Conservation (phyloP, 2,797 vertebrate genomes). For the Tamandua tetradactyla region DNA sequence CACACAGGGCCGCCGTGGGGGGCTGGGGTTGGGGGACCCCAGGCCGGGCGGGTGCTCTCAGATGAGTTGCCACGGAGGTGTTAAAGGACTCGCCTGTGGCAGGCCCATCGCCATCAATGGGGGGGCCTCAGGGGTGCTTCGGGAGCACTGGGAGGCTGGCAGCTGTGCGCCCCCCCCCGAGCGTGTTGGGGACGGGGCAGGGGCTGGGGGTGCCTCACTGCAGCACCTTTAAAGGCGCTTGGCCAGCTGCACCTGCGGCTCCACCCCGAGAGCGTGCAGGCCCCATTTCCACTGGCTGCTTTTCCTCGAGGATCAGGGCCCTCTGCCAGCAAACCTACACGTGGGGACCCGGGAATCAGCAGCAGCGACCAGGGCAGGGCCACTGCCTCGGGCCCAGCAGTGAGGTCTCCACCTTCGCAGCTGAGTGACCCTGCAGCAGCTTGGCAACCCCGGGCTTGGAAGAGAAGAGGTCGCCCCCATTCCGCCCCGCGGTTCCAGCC, state of each 20-base stretch:
- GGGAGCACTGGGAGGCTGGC: not conserved
- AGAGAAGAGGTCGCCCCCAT: not conserved
- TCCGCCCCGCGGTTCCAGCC: not conserved
- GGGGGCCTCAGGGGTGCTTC: not conserved
- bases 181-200: no score
- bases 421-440: not conserved
- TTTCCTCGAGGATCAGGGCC: not conserved
- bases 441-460: no score
- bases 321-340: not conserved
- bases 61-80: constrained; percentile 13
- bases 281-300: not conserved
- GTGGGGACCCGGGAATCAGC: not conserved
- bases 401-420: not conserved
- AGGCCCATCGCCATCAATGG: no score
- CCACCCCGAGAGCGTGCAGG: not conserved
- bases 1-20: no score
- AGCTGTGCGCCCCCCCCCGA: accelerated
- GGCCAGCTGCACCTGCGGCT: not conserved
- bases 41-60: not conserved
- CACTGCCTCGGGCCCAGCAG: not conserved
- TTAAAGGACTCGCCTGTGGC: no score
- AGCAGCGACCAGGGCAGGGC: accelerated
- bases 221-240: not conserved
- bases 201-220: accelerated
- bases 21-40: no score